phyloP scores from a whole-genome alignment of 1,140 invertebrate species.

The Drosophila bifasciata region DNA sequence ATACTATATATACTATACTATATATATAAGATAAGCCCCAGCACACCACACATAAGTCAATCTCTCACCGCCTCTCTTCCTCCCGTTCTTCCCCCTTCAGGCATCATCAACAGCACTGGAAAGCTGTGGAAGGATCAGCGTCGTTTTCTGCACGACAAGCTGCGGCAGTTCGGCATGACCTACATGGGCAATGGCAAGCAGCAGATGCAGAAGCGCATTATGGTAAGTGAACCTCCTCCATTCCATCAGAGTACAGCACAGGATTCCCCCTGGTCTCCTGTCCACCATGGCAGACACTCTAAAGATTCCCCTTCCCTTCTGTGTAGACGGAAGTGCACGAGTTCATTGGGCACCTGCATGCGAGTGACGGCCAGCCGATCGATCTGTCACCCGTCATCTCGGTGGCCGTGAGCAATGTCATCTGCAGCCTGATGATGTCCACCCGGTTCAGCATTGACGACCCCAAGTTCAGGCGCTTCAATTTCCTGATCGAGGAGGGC shows the following conservation, averaged over 20 bases:
- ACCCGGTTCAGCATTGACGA: constrained; percentile 92
- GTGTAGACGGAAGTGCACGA: constrained; percentile 90
- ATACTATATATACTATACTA: no score
- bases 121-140: constrained; percentile 96
- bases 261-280: not conserved
- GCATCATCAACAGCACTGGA: constrained; percentile 95
- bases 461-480: constrained; percentile 90
- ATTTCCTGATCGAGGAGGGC: constrained; percentile 93
- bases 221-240: constrained; percentile 86
- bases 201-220: constrained; percentile 93
- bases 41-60: not conserved
- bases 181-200: constrained; percentile 91
- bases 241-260: no score
- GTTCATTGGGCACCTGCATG: constrained; percentile 88
- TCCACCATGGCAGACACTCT: no score
- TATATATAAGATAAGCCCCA: constrained; percentile 3
- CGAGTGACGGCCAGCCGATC: constrained; percentile 87
- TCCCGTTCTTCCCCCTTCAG: constrained; percentile 85
- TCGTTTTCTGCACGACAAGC: constrained; percentile 94
- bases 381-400: constrained; percentile 90
- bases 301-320: no score
- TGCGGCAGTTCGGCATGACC: constrained; percentile 96
- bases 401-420: constrained; percentile 95
- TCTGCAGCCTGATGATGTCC: constrained; percentile 95
- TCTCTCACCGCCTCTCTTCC: not conserved